Percentiles rank a stretch among this genome's conserved stretches.
Evolutionary conservation across 92 coral and sea anemone genomes (phyloP).

Genomic region (Zoanthus gigantus): DNA sequence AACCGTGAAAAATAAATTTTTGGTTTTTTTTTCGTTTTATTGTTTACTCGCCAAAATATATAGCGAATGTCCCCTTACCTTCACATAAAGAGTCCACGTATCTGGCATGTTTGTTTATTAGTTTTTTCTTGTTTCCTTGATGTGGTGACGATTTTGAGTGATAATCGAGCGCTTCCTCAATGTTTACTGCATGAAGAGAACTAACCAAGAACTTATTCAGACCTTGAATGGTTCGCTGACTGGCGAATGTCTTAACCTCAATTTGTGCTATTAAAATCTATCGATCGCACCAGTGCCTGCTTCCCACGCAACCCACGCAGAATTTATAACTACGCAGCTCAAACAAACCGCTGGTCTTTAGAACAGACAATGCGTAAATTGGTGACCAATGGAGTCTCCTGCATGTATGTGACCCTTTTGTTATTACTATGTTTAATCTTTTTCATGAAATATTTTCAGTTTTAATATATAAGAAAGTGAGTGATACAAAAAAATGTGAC

Average conservation of each 20-base stretch:
- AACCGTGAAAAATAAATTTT: neutral
- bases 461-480: neutral
- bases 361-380: neutral
- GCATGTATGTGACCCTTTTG: no score
- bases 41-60: neutral
- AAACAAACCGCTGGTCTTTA: conserved; percentile 22
- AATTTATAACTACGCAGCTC: neutral
- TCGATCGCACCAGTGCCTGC: neutral
- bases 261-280: neutral
- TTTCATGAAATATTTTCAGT: neutral
- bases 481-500: no score
- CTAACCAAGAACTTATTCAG: neutral
- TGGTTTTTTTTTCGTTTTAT: neutral
- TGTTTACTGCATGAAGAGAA: neutral
- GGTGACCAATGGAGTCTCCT: neutral
- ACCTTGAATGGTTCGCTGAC: conserved; percentile 7
- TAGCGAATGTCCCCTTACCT: neutral
- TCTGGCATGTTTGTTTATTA: conserved; percentile 9
- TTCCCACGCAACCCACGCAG: conserved; percentile 10
- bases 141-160: neutral
- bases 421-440: neutral
- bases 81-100: conserved; percentile 35
- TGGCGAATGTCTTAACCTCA: neutral
- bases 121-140: neutral
- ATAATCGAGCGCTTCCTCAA: neutral